Base-by-base conservation (phyloP, 2,888 invertebrate genomes). In the Hirtodrosophila duncani region DNA sequence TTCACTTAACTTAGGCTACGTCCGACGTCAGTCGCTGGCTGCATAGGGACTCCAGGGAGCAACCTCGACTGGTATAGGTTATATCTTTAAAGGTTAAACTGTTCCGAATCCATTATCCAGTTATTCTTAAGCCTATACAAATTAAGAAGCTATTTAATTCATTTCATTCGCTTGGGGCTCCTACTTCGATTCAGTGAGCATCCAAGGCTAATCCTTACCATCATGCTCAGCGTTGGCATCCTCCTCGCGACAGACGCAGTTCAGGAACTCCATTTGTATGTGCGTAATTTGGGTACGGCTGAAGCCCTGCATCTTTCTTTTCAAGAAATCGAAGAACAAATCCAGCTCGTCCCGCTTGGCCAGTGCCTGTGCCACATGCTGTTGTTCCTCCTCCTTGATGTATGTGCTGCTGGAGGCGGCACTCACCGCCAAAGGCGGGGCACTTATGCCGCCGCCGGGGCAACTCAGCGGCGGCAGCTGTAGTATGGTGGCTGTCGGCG, bases 251-350 rank as follows among this genome's bases (percentile, higher is more conserved):
- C 85, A 63, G 18, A 85, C 85, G 21, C 83, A 82, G 52, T 85
- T 85, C 2, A 85, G 59, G 53, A 85, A 84, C 45, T 85, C 86
- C 46, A 85, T 82, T 51, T 85, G 85, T 41, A 85, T 84, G 17
- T 80, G 74, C 20, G 86, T 84, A 2, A 85, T 84, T 41, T 85
- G 85, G 7, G 81, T 77, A 11, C 81, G 71, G 9, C 84, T 72
- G 29, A 85, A 81, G 21, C 71, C 81, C 63, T 84, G 83, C 39
- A 85, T 84, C 60, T 85, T 85, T 53, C 82, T 83, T 43, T 85
- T 85, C 3, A 85, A 67, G 33, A 85, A 85, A 20, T 84, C 82
- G 34, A 85, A 85, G 36, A 85, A 85, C 43, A 85, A 61, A 67
- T 85, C 86, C 13, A 86, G 59, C 43, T 85, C 85, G 10, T 85